phyloP scores from a whole-genome alignment of 2,113 vertebrate genomes.

The Xyrauchen texanus region DNA sequence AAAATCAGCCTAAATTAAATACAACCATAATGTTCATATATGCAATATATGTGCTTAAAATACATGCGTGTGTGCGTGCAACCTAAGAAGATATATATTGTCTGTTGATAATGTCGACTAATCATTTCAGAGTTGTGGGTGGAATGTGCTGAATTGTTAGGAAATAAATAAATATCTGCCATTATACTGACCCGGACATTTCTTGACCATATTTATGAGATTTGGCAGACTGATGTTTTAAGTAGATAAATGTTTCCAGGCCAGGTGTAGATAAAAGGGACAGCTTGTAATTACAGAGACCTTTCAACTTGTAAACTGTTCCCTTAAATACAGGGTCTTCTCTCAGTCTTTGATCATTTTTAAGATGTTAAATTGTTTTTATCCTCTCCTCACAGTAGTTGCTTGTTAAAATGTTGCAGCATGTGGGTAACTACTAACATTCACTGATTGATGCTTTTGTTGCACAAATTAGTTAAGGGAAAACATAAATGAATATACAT shows the following conservation, averaged over 20 bases:
- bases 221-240: neutral
- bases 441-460: neutral
- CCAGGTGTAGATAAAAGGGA: neutral
- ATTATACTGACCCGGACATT: neutral
- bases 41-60: too few species aligned
- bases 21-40: too few species aligned
- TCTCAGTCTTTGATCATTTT: constrained; percentile 12
- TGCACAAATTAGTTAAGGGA: neutral
- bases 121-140: too few species aligned
- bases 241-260: neutral
- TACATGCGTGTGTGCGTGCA: too few species aligned
- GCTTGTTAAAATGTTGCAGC: constrained; percentile 3
- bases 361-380: neutral
- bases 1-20: too few species aligned
- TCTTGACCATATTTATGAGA: neutral
- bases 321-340: too few species aligned
- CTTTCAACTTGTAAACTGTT: neutral
- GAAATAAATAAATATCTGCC: too few species aligned
- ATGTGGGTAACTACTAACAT: neutral
- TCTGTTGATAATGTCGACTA: too few species aligned
- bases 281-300: constrained; percentile 11
- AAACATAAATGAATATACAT: neutral
- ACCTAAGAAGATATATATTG: too few species aligned
- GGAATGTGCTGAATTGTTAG: too few species aligned
- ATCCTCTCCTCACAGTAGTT: neutral